A percentile compares a stretch with the other conserved stretches of the same genome.
Conservation (phyloP, 2,888 invertebrate species). For the Mycogona germanica region DNA sequence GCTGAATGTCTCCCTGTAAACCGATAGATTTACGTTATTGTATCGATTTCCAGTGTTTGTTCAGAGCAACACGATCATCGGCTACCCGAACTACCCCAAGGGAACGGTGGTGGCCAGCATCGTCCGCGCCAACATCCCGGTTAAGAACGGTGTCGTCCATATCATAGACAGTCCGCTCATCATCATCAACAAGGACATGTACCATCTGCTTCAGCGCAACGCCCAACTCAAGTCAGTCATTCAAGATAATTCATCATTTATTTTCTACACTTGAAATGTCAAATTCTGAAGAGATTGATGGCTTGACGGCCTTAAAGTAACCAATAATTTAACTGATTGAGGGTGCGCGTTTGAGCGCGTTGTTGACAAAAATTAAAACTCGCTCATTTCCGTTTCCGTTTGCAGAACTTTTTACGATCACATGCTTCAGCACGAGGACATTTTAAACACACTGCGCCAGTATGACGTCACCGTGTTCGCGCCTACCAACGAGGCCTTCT, state of each 20-base stretch:
- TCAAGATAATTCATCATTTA: background rate
- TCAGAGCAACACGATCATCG: constrained; percentile 56
- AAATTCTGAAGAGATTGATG: no score
- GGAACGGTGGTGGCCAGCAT: constrained; percentile 82
- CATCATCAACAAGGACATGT: constrained; percentile 79
- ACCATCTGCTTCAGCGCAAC: constrained; percentile 45
- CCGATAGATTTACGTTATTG: no score
- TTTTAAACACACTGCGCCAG: no score
- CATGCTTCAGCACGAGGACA: no score
- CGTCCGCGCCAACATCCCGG: constrained; percentile 78
- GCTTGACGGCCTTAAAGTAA: background rate
- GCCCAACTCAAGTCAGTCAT: constrained; percentile 9
- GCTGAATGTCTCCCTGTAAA: background rate
- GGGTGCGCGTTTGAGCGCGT: no score
- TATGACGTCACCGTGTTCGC: constrained; percentile 60
- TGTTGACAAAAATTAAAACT: no score
- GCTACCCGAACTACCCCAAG: constrained; percentile 45
- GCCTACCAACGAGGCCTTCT: constrained; percentile 79
- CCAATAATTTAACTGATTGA: background rate
- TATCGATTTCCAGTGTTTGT: constrained; percentile 65
- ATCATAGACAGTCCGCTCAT: constrained; percentile 81
- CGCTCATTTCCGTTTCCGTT: no score
- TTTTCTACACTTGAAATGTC: no score
- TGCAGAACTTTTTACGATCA: no score
- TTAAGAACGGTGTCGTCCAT: constrained; percentile 84